Evolutionary conservation across 2,888 invertebrate species (phyloP).

Genomic region (Plemyria rubiginata): DNA sequence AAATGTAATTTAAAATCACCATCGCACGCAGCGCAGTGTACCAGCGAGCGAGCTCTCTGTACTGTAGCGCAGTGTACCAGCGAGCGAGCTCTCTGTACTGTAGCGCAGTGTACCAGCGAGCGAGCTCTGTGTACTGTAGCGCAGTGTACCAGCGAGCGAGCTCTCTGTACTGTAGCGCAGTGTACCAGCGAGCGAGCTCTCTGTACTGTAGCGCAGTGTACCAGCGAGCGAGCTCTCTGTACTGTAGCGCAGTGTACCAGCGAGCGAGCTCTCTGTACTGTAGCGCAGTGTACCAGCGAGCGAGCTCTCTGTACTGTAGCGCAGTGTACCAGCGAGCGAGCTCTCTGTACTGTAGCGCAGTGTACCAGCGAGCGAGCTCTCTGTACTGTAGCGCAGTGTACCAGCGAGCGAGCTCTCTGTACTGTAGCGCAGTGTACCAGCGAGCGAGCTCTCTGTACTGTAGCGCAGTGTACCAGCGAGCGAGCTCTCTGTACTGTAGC

Average conservation of each 20-base stretch:
- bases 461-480: not conserved
- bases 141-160: conserved; percentile 4
- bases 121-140: conserved; percentile 4
- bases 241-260: too few relatives aligned
- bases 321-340: not conserved
- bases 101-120: not conserved
- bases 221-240: too few relatives aligned
- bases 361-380: conserved; percentile 9
- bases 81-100: too few relatives aligned
- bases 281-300: conserved; percentile 2
- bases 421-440: conserved; percentile 6
- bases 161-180: too few relatives aligned
- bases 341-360: not conserved
- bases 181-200: not conserved
- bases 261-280: conserved; percentile 8
- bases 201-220: not conserved
- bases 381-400: too few relatives aligned
- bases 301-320: too few relatives aligned
- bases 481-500: conserved; percentile 4
- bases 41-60: not conserved
- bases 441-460: too few relatives aligned
- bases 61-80: conserved; percentile 6
- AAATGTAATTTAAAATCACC: too few relatives aligned
- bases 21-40: too few relatives aligned
- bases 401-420: not conserved